Evolutionary conservation across 2,797 vertebrate species (phyloP), one percentile per base, ranked within the genome.

Genomic region (Lateolabrax maculatus): DNA sequence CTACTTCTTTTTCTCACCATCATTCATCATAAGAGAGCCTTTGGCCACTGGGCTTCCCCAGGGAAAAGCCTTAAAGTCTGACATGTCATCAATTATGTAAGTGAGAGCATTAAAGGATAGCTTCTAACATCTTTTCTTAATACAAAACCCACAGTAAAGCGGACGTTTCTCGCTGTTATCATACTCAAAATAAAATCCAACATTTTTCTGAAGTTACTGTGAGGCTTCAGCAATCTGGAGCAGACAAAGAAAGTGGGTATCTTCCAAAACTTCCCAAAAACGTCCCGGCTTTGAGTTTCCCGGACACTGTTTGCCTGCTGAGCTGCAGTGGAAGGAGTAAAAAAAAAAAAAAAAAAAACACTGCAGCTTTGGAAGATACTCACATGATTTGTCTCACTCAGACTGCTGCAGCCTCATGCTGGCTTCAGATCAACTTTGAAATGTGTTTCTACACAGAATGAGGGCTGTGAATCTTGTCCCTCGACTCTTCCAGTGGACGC

Each of bases 1-100:
- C 67, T 7, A 9, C 15, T 11, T n/a, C n/a, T n/a, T n/a, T 39
- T 63, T 69, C 66, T 79, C 65, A 61, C 60, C 51, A 65, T 84
- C 78, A 64, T 66, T 76, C 57, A 81, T 79, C 60, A 63, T 9
- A 23, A 41, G 62, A 51, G 5, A 77, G 56, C 76, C 56, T 78
- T 60, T 66, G 64, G 57, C 78, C 74, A 5, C 15, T 74, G 39
- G 61, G 55, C 51, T 76, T 84, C 55, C 75, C 76, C 44, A 8
- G 12, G 37, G 51, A 19, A 34, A 62, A 23, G 13, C n/a, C 2
- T 10, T 23, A 0, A 36, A 56, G 16, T 43, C 56, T 3, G 6
- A 70, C 49, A 27, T 67, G 37, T 76, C 16, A 60, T 21, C 25
- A 76, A 11, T 41, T 27, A 71, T 5, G 41, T 7, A 57, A 61